These are phyloP conservation scores for Centruroides sculpturatus DNA, from an alignment of 1,140 invertebrate species.

Conservation along the genomic window DNA sequence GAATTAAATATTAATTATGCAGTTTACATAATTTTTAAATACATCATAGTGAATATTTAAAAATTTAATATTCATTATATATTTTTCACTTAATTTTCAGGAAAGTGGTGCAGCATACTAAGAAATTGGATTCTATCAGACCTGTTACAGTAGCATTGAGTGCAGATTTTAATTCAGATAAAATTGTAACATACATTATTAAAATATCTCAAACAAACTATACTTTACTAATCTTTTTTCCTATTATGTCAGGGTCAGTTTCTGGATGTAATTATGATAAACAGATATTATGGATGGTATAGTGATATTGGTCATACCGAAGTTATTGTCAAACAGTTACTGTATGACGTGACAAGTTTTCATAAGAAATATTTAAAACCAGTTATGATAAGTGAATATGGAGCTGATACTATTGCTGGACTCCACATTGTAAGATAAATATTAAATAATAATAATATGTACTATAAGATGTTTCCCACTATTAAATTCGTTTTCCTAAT, in stretches of 20 bases:
- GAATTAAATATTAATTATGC: no score
- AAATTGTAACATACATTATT: conserved; percentile 32
- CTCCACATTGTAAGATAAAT: conserved; percentile 46
- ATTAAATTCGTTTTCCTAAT: background rate
- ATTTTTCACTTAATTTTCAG: conserved; percentile 1
- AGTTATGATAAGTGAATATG: conserved; percentile 87
- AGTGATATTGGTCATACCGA: conserved; percentile 60
- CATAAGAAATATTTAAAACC: conserved; percentile 50
- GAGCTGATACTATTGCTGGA: conserved; percentile 80
- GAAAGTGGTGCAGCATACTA: conserved; percentile 21
- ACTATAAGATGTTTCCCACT: no score
- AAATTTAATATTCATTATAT: no score
- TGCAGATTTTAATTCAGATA: conserved; percentile 31
- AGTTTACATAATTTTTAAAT: no score
- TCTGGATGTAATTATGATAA: conserved; percentile 84
- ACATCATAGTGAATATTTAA: no score
- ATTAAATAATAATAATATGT: no score
- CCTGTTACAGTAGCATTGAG: conserved; percentile 59
- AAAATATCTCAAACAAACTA: no score
- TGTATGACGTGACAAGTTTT: conserved; percentile 57
- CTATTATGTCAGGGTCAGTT: conserved; percentile 38
- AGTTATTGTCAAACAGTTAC: conserved; percentile 51
- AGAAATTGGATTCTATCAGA: conserved; percentile 49
- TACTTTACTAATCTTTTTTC: background rate
- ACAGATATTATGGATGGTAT: conserved; percentile 92